phyloP scores from a whole-genome alignment of 2,113 vertebrate genomes.

The Nannobrachium achirus region DNA sequence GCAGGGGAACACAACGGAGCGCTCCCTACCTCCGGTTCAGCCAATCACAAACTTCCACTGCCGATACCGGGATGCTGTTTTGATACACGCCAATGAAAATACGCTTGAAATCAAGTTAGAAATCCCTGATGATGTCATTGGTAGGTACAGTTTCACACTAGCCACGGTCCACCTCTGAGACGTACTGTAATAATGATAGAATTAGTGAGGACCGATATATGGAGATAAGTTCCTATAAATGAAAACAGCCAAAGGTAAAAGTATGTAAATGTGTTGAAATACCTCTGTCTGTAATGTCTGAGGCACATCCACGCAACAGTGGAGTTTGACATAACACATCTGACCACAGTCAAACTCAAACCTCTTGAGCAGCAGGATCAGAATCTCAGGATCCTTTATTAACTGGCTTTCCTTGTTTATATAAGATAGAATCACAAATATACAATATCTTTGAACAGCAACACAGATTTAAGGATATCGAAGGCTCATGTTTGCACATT shows the following conservation, averaged over 20 bases:
- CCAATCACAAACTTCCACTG: too few species aligned
- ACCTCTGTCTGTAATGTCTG: slow-evolving; percentile 32
- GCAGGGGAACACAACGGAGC: too few species aligned
- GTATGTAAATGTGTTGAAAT: not conserved
- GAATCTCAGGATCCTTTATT: slow-evolving; percentile 38
- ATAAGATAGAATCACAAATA: not conserved
- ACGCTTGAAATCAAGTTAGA: not conserved
- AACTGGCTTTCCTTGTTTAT: slow-evolving; percentile 53
- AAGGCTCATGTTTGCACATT: too few species aligned
- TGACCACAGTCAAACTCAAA: slow-evolving; percentile 59
- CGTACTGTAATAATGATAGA: too few species aligned
- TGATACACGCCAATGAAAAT: too few species aligned
- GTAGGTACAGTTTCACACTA: too few species aligned
- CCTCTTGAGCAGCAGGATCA: slow-evolving; percentile 74
- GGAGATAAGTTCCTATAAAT: too few species aligned
- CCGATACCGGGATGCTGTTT: too few species aligned
- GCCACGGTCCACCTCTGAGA: too few species aligned
- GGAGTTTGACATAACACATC: slow-evolving; percentile 56
- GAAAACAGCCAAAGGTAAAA: too few species aligned
- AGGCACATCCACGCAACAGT: slow-evolving; percentile 48
- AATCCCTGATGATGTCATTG: not conserved
- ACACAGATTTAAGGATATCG: not conserved
- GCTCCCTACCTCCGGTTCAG: too few species aligned
- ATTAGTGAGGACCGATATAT: too few species aligned
- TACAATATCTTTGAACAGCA: not conserved